phyloP scores from a whole-genome alignment of 1,140 invertebrate species.

The Drosophila miranda region DNA sequence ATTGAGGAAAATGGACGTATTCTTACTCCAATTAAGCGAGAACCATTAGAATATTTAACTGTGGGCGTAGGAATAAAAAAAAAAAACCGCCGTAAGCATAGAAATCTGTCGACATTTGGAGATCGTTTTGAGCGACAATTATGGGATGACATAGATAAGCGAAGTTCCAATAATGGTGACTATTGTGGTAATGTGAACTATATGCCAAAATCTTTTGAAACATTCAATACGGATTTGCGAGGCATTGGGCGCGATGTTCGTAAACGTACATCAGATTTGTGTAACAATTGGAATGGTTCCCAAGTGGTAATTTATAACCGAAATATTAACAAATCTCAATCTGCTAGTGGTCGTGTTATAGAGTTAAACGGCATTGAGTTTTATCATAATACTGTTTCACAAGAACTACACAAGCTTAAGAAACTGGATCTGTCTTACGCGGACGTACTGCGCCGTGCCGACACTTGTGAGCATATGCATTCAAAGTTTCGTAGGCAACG shows the following conservation, averaged over 20 bases:
- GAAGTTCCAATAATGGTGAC: conserved; percentile 84
- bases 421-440: conserved; percentile 92
- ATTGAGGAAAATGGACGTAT: conserved; percentile 81
- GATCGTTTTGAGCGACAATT: conserved; percentile 85
- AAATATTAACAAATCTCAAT: conserved; percentile 70
- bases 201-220: conserved; percentile 81
- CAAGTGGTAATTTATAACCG: conserved; percentile 87
- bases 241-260: conserved; percentile 17
- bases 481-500: conserved; percentile 33
- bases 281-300: conserved; percentile 88
- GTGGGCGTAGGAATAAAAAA: conserved; percentile 85
- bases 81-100: conserved; percentile 86
- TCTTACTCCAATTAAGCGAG: conserved; percentile 85
- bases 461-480: conserved; percentile 79
- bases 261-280: conserved; percentile 70
- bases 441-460: conserved; percentile 89
- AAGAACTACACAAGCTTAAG: conserved; percentile 90
- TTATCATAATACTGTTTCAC: conserved; percentile 89
- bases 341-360: conserved; percentile 53
- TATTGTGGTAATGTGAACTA: conserved; percentile 84
- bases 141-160: conserved; percentile 82
- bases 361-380: conserved; percentile 83
- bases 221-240: conserved; percentile 47
- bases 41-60: conserved; percentile 86
- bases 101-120: conserved; percentile 83